Evolutionary conservation across 2,113 vertebrate genomes (phyloP).

Genomic region (Onychostruthus taczanowskii): DNA sequence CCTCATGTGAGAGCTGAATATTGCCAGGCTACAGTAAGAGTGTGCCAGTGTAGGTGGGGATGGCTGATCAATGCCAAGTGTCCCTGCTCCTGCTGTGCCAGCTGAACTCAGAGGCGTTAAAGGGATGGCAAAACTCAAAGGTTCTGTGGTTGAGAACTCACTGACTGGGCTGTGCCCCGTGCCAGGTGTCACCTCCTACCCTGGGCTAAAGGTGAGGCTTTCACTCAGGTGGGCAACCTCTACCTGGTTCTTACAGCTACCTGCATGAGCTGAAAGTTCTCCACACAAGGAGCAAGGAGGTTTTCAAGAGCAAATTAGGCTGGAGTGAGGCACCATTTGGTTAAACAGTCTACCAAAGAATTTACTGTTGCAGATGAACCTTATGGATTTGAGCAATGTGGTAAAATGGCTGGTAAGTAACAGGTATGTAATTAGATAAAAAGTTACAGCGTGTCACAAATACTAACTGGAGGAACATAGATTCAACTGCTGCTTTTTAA

Average conservation of each 20-base stretch:
- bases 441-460: neutral
- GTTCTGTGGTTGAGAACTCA: neutral
- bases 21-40: neutral
- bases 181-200: neutral
- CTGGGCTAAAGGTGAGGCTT: neutral
- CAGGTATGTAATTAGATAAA: neutral
- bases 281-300: neutral
- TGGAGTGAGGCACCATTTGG: neutral
- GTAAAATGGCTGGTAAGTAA: conserved; percentile 4
- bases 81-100: conserved; percentile 1
- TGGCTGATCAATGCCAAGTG: neutral
- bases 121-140: neutral
- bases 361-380: neutral
- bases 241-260: neutral
- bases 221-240: neutral
- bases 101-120: neutral
- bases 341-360: neutral
- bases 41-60: neutral
- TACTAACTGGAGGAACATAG: neutral
- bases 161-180: neutral
- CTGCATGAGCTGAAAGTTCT: neutral
- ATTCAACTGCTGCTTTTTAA: neutral
- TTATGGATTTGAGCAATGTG: neutral
- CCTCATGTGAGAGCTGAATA: neutral
- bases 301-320: conserved; percentile 11